Evolutionary conservation across 2,797 vertebrate genomes (phyloP).

Genomic region (Ctenopoma kingsleyae): DNA sequence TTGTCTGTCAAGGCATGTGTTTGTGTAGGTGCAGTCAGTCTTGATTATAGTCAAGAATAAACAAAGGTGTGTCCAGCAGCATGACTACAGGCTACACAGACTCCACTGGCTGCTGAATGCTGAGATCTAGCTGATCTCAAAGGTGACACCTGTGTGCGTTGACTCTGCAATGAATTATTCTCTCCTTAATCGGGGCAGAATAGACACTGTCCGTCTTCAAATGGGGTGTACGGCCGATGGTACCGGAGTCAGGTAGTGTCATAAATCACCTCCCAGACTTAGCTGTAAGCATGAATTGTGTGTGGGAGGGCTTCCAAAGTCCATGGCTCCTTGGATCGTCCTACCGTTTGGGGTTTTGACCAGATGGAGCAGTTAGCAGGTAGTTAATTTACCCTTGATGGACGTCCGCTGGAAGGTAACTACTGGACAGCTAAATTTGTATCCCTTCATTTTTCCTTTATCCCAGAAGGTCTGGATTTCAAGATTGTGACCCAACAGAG

Average conservation of each 20-base stretch:
- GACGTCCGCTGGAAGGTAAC: conserved; percentile 5
- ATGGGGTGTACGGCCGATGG: conserved; percentile 33
- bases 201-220: conserved; percentile 30
- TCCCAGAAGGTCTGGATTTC: conserved; percentile 31
- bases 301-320: background rate
- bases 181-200: conserved; percentile 50
- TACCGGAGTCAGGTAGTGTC: conserved; percentile 6
- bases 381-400: conserved; percentile 47
- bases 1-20: conserved; percentile 9
- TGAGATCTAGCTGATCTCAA: conserved; percentile 15
- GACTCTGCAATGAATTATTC: conserved; percentile 54
- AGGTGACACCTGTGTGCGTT: conserved; percentile 41
- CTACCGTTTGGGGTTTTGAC: conserved; percentile 12
- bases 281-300: conserved; percentile 36
- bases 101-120: background rate
- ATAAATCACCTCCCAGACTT: conserved; percentile 52
- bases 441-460: background rate
- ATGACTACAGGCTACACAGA: conserved; percentile 11
- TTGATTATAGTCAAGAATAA: conserved; percentile 25
- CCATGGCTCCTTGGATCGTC: conserved; percentile 9
- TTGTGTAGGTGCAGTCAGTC: conserved; percentile 23
- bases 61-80: conserved; percentile 16
- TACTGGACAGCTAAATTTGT: conserved; percentile 13
- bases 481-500: conserved; percentile 28
- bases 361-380: conserved; percentile 55